Conservation (phyloP, 1,140 invertebrate genomes). For the Agraylea sexmaculata region DNA sequence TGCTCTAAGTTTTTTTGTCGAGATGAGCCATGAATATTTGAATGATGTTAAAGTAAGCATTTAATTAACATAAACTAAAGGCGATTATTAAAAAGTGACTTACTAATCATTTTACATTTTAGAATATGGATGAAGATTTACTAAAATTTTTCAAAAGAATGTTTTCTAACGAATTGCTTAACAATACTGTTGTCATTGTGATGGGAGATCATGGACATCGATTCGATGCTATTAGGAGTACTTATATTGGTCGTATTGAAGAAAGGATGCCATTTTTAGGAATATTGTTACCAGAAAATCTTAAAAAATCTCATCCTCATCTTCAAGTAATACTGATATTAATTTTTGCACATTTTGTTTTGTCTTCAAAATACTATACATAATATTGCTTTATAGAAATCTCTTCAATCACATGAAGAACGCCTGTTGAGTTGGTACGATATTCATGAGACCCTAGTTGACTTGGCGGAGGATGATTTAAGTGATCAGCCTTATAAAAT, state of each 20-base stretch:
- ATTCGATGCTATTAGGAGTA: conserved; percentile 58
- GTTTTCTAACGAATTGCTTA: conserved; percentile 43
- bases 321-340: conserved; percentile 46
- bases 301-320: conserved; percentile 41
- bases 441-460: conserved; percentile 52
- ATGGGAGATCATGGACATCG: conserved; percentile 78
- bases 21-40: conserved; percentile 21
- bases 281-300: conserved; percentile 52
- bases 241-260: conserved; percentile 62
- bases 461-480: conserved; percentile 27
- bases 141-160: conserved; percentile 35
- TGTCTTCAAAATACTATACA: conserved; percentile 20
- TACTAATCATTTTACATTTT: conserved; percentile 6
- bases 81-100: not conserved
- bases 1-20: conserved; percentile 19
- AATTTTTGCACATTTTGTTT: conserved; percentile 40
- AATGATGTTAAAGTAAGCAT: conserved; percentile 17
- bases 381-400: conserved; percentile 7
- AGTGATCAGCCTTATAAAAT: conserved; percentile 9
- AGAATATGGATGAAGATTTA: conserved; percentile 34
- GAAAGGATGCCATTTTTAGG: conserved; percentile 65
- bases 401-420: conserved; percentile 12
- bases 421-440: conserved; percentile 66
- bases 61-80: not conserved
- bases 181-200: conserved; percentile 64